Evolutionary conservation across 2,888 invertebrate species (phyloP).

Genomic region (Taphrorychus bicolor): DNA sequence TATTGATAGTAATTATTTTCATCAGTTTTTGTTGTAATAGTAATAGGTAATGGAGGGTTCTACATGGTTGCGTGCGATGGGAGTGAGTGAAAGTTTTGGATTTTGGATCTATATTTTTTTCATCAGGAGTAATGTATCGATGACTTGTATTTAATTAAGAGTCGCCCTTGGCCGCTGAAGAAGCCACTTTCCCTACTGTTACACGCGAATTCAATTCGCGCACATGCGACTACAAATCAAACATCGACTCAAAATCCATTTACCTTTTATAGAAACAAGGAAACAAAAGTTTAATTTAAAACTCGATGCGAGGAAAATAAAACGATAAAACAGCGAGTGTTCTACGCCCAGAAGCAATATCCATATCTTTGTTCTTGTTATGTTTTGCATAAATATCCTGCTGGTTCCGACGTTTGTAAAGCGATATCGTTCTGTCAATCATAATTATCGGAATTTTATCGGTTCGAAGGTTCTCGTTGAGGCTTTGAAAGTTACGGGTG

Average conservation of each 20-base stretch:
- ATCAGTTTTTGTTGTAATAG: not conserved
- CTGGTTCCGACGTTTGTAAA: slow-evolving; percentile 22
- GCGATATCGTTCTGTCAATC: slow-evolving; percentile 13
- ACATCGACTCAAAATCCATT: not conserved
- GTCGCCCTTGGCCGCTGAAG: not conserved
- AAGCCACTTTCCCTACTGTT: not conserved
- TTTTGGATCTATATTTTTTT: not conserved
- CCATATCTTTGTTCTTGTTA: slow-evolving; percentile 28
- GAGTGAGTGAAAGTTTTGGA: not conserved
- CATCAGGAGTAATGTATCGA: too few relatives aligned
- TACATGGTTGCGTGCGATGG: too few relatives aligned
- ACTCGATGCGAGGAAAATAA: slow-evolving; percentile 16
- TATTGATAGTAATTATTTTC: not conserved
- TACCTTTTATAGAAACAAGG: slow-evolving; percentile 30
- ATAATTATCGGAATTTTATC: slow-evolving; percentile 11
- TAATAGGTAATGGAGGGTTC: too few relatives aligned
- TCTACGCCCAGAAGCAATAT: slow-evolving; percentile 30
- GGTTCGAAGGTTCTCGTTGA: not conserved
- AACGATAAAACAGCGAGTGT: slow-evolving; percentile 23
- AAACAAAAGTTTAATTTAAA: slow-evolving; percentile 32
- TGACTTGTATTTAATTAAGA: not conserved
- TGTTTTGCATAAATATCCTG: slow-evolving; percentile 32
- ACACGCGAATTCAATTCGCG: too few relatives aligned
- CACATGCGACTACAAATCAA: not conserved
- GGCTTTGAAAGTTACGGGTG: not conserved